phyloP scores from a whole-genome alignment of 2,888 invertebrate species.

The Microdon myrmicae region DNA sequence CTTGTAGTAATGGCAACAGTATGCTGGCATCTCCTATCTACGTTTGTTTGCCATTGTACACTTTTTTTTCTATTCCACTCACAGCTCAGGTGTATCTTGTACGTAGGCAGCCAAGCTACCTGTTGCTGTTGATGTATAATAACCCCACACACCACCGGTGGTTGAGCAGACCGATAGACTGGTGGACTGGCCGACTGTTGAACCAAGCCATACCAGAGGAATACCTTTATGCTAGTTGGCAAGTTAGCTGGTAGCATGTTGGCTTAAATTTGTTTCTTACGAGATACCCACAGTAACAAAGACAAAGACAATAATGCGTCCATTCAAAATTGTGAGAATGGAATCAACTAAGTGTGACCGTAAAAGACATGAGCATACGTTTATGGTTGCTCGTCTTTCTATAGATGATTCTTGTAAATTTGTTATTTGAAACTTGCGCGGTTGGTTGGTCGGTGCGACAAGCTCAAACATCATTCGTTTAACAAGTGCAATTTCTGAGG shows the following conservation, averaged over 20 bases:
- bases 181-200: too few species aligned
- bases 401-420: slow-evolving; percentile 32
- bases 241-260: slow-evolving; percentile 8
- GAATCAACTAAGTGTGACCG: slow-evolving; percentile 48
- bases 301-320: slow-evolving; percentile 20
- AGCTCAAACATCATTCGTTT: slow-evolving; percentile 33
- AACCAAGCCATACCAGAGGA: too few species aligned
- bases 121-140: slow-evolving; percentile 27
- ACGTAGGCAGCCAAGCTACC: slow-evolving; percentile 46
- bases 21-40: too few species aligned
- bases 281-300: slow-evolving; percentile 11
- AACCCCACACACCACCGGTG: slow-evolving; percentile 11
- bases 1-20: too few species aligned
- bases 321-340: slow-evolving; percentile 39
- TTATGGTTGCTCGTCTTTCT: slow-evolving; percentile 46
- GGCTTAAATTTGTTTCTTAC: slow-evolving; percentile 24
- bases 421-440: slow-evolving; percentile 34
- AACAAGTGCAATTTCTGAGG: too few species aligned
- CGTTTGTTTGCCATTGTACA: slow-evolving; percentile 15
- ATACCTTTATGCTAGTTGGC: not conserved
- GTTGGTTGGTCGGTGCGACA: slow-evolving; percentile 11
- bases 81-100: slow-evolving; percentile 50
- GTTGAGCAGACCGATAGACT: too few species aligned
- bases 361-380: slow-evolving; percentile 48
- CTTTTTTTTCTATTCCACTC: slow-evolving; percentile 33